phyloP scores from a whole-genome alignment of 2,113 vertebrate species.

The Chloropsis hardwickii region DNA sequence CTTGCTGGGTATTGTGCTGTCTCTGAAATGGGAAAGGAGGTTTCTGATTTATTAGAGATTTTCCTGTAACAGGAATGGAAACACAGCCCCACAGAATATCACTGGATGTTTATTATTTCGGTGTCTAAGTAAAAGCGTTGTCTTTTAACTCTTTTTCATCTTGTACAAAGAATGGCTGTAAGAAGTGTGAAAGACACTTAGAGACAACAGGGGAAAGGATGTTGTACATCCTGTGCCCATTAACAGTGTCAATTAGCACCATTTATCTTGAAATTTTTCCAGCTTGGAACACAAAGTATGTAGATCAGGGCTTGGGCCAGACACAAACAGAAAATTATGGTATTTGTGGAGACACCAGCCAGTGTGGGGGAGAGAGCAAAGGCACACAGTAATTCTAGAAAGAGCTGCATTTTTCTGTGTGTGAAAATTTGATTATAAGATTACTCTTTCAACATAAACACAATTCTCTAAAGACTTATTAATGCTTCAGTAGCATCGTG shows the following conservation, averaged over 20 bases:
- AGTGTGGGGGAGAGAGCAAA: conserved; percentile 44
- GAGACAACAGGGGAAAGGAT: conserved; percentile 44
- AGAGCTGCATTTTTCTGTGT: conserved; percentile 56
- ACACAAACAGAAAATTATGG: conserved; percentile 55
- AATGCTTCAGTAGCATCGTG: conserved; percentile 71
- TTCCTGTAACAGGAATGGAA: conserved; percentile 37
- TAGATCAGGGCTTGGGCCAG: conserved; percentile 44
- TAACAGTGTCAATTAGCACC: conserved; percentile 69
- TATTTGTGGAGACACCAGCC: conserved; percentile 48
- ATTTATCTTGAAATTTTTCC: conserved; percentile 69
- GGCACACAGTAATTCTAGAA: conserved; percentile 43
- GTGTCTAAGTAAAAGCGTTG: neutral
- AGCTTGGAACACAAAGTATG: conserved; percentile 50
- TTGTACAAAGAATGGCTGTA: conserved; percentile 15
- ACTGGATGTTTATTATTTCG: conserved; percentile 13
- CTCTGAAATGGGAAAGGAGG: conserved; percentile 12
- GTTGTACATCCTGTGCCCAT: conserved; percentile 53
- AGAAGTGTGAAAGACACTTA: conserved; percentile 27
- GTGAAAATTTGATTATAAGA: conserved; percentile 71
- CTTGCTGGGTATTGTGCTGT: neutral
- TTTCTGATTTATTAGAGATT: neutral
- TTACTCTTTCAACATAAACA: conserved; percentile 69
- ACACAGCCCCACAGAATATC: neutral
- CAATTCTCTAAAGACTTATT: conserved; percentile 66
- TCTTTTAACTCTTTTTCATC: conserved; percentile 28